Percentiles rank a stretch among this genome's conserved stretches.
Conservation (phyloP, 1,140 invertebrate genomes). For the Papilio machaon region DNA sequence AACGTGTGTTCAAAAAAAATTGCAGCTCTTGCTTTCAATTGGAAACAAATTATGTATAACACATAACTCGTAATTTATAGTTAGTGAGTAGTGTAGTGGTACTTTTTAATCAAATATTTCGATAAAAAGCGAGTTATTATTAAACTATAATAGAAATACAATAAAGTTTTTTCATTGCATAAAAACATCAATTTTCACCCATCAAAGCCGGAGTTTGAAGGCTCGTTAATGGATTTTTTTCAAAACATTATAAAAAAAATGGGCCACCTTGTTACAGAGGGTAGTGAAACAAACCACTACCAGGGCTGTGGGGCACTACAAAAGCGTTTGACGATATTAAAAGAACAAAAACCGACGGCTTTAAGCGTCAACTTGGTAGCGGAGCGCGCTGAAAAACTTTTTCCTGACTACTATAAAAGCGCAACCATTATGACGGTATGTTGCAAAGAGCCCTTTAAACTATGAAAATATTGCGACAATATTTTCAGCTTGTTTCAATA, state of each 20-base stretch:
- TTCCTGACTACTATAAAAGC: conserved; percentile 51
- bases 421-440: conserved; percentile 55
- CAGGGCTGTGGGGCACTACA: conserved; percentile 36
- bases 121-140: no score
- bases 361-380: conserved; percentile 49
- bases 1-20: no score
- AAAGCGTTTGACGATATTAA: conserved; percentile 49
- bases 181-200: conserved; percentile 4
- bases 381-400: conserved; percentile 53
- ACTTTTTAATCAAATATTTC: no score
- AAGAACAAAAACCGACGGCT: conserved; percentile 52
- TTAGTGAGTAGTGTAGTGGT: no score
- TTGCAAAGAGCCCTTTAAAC: conserved; percentile 52
- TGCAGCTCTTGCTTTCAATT: no score
- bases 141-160: no score
- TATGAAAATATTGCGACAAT: conserved; percentile 51
- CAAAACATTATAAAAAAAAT: conserved; percentile 2
- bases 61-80: no score
- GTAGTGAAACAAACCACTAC: conserved; percentile 41
- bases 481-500: conserved; percentile 47
- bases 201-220: background rate
- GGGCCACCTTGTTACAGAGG: conserved; percentile 30
- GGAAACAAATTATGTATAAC: no score
- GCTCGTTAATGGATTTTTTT: conserved; percentile 5
- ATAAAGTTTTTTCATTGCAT: no score